Evolutionary conservation across 2,888 invertebrate species (phyloP), one percentile per base, ranked within the genome.

Genomic region (Dryobotodes eremita): DNA sequence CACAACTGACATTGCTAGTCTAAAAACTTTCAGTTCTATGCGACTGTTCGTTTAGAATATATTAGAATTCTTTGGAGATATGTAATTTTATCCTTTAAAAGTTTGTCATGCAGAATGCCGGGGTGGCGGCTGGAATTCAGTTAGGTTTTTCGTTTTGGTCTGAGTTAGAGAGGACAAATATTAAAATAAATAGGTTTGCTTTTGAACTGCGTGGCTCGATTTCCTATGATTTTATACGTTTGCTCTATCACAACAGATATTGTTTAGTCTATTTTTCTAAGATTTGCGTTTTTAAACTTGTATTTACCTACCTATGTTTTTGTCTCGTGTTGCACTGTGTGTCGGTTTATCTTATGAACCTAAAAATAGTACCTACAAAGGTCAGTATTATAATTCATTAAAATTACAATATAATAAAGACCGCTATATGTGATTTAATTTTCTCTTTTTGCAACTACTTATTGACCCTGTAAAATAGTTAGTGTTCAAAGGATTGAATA

Each of bases 61-160:
- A 86, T 86, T 86, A 82, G 76, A 86, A 86, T 86, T 82, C 85
- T 86, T 82, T 68, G 55, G 48, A 74, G 76, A 83, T 77, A 86
- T 80, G 75, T 86, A 83, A 86, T 80, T 83, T 79, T 86, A 83
- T 76, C 57, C 73, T 72, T 75, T 70, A 55, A 64, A 79, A 84
- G 66, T 85, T 85, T 83, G 61, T 71, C 76, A 71, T 79, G 74
- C 26, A 26, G 36, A 85, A 80, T 62, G 61, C 36, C 36, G 1
- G 69, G 65, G 61, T 71, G 61, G n/a, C n/a, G 42, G 36, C 15
- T 26, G 57, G 17, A 82, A 85, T 82, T 66, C 36, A 46, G 66
- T 82, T 75, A n/a, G 26, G 46, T 64, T 84, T 75, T 68, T 59
- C n/a, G 23, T 48, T 1, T 69, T 75, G 53, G 10, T 65, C 31